These are phyloP conservation scores for Drosophila saltans DNA, from an alignment of 1,140 invertebrate genomes.

Conservation along the genomic window DNA sequence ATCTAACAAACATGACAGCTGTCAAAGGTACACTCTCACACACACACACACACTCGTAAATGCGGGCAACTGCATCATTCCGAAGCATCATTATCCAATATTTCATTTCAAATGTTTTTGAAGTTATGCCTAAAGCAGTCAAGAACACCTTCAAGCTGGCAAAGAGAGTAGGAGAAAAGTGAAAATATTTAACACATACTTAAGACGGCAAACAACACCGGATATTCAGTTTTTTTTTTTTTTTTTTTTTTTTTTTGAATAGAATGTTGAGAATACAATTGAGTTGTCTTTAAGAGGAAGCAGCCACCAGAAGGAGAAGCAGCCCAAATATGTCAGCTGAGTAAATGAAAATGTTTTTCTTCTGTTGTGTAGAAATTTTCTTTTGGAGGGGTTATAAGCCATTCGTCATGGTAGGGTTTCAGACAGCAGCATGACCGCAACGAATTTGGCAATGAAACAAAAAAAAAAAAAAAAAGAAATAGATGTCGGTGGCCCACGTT, in stretches of 20 bases:
- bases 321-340: slow-evolving; percentile 45
- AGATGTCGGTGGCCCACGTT: slow-evolving; percentile 14
- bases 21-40: slow-evolving; percentile 50
- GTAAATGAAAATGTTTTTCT: slow-evolving; percentile 33
- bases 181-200: slow-evolving; percentile 62
- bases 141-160: slow-evolving; percentile 1
- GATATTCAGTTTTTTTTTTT: slow-evolving; percentile 55
- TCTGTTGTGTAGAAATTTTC: slow-evolving; percentile 20
- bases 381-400: slow-evolving; percentile 34
- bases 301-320: neutral
- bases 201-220: slow-evolving; percentile 46
- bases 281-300: slow-evolving; percentile 7
- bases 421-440: slow-evolving; percentile 17
- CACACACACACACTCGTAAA: neutral
- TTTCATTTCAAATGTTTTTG: slow-evolving; percentile 33
- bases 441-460: slow-evolving; percentile 38
- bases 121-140: slow-evolving; percentile 26
- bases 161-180: slow-evolving; percentile 51
- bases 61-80: slow-evolving; percentile 32
- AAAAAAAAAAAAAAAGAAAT: neutral
- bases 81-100: slow-evolving; percentile 12
- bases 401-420: slow-evolving; percentile 44
- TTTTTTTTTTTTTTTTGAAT: slow-evolving; percentile 46
- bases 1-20: slow-evolving; percentile 61
- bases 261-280: slow-evolving; percentile 64